A percentile compares a stretch with the other conserved stretches of the same genome.
Conservation (phyloP, 2,888 invertebrate species). For the Zhengitettix transpicula region DNA sequence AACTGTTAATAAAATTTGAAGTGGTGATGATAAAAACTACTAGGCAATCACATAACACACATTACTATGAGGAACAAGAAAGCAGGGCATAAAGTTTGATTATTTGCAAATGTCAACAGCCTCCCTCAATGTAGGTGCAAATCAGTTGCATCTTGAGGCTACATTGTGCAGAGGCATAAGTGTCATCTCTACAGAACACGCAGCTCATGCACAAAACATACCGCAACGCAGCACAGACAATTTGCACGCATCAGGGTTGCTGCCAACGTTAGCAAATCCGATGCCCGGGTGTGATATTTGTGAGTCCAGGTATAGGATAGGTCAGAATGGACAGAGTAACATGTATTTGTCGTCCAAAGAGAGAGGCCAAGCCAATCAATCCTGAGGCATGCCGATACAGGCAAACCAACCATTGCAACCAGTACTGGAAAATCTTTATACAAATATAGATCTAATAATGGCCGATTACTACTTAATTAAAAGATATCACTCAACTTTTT, state of each 20-base stretch:
- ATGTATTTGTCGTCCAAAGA: constrained; percentile 10
- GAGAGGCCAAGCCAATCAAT: constrained; percentile 9
- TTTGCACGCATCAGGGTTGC: neutral
- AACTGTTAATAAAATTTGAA: neutral
- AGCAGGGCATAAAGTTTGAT: neutral
- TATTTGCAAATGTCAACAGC: neutral
- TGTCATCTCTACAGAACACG: neutral
- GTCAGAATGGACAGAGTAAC: constrained; percentile 4
- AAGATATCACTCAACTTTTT: constrained; percentile 2
- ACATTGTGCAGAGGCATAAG: neutral
- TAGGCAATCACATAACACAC: constrained; percentile 9
- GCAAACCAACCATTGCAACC: constrained; percentile 8
- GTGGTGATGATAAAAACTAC: constrained; percentile 7
- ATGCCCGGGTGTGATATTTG: neutral
- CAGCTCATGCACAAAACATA: neutral
- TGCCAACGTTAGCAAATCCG: neutral
- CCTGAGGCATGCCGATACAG: constrained; percentile 9
- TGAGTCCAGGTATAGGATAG: neutral
- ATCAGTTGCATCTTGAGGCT: neutral
- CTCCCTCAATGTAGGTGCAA: neutral
- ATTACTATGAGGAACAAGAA: neutral
- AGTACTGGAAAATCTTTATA: constrained; percentile 1
- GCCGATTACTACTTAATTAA: neutral
- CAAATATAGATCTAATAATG: constrained; percentile 1
- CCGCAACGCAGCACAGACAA: neutral